Conservation (phyloP, 2,113 vertebrate species). For the Onychostoma macrolepis region DNA sequence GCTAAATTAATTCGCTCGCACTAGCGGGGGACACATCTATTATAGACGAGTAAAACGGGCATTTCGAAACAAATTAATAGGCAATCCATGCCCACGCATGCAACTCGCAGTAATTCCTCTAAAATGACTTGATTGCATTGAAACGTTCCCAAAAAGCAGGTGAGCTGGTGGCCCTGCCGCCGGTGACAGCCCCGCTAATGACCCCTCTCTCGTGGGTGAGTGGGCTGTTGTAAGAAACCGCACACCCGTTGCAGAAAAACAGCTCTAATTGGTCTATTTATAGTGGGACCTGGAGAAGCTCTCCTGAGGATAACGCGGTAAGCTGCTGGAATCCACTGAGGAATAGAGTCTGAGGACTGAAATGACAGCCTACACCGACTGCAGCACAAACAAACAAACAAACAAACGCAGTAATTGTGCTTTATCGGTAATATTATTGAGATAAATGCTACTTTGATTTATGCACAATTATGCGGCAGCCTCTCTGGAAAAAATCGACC, state of each 20-base stretch:
- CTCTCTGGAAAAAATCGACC: neutral
- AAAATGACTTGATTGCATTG: constrained; percentile 24
- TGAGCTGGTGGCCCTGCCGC: constrained; percentile 29
- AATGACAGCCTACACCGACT: constrained; percentile 8
- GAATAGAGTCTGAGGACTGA: constrained; percentile 29
- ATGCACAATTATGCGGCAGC: neutral
- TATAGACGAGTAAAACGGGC: constrained; percentile 26
- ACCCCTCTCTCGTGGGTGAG: constrained; percentile 49
- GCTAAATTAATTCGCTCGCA: constrained; percentile 30
- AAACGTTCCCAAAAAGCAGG: constrained; percentile 21
- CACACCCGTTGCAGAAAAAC: constrained; percentile 50
- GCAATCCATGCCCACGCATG: constrained; percentile 14
- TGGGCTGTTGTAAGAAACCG: constrained; percentile 37
- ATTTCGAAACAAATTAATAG: constrained; percentile 37
- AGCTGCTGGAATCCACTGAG: constrained; percentile 49
- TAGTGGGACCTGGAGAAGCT: constrained; percentile 49
- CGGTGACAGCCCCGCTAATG: constrained; percentile 54
- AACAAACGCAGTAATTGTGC: neutral
- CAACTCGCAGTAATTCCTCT: constrained; percentile 1
- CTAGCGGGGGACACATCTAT: constrained; percentile 33
- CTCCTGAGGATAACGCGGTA: constrained; percentile 51
- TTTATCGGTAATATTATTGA: neutral
- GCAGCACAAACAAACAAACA: constrained; percentile 21
- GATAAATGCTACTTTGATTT: neutral
- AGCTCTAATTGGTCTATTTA: constrained; percentile 61